Evolutionary conservation across 2,888 invertebrate species (phyloP), one percentile per base, ranked within the genome.

Genomic region (Nemapogon koenigi): DNA sequence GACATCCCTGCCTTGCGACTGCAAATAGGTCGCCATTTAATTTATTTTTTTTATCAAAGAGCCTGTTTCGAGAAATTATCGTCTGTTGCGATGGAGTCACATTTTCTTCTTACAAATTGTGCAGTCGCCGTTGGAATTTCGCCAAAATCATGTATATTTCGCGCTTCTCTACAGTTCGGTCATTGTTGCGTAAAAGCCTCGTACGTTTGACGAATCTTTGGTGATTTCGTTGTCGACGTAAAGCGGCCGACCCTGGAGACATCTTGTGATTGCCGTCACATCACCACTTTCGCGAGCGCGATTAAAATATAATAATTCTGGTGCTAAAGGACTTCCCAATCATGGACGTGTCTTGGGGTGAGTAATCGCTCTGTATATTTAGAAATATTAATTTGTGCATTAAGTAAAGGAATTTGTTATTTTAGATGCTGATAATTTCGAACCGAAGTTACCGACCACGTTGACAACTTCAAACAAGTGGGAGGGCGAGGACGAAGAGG

Each of bases 401-500:
- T 25, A 28, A n/a, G 8, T 10, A 30, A 17, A 8, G 15, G 13
- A 39, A 28, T 45, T 44, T 43, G 47, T 57, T 47, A 59, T 84
- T 81, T 46, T 75, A 88, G 89, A 89, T 73, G 84, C 85, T 57
- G 87, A 89, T 53, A 85, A 87, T 63, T 86, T 87, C 64, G 87
- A 87, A 56, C 83, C 84, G 44, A 83, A 85, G 72, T 70, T 82
- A 49, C 81, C 83, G 54, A 75, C 82, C 65, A 80, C 80, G 61
- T 75, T 83, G 68, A 70, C 81, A 49, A 49, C 61, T 56, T 63
- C 69, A 44, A 89, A 89, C 76, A 91, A 86, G 82, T 92, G 92
- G 92, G 91, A 89, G 66, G 92, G 91, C 53, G 92, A 92, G 60
- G 92, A 92, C 65, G 91, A 90, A 59, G 92, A 92, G 41, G 91